Base-by-base conservation (phyloP, 2,113 vertebrate genomes). In the Synchiropus splendidus region DNA sequence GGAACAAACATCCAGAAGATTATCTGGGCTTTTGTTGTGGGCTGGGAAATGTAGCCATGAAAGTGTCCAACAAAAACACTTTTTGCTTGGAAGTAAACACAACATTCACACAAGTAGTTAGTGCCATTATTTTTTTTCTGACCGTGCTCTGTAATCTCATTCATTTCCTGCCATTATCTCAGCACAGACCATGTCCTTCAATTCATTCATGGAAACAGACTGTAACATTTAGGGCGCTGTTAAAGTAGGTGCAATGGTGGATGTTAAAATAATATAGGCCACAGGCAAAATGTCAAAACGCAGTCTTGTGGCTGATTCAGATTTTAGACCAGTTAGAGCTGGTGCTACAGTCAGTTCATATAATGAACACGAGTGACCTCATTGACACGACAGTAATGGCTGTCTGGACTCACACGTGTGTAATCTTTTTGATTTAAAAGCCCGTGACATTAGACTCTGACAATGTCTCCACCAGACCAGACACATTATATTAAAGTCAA, bases 141-240 rank as follows among this genome's bases (percentile, higher is more conserved):
- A 42, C 38, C 18, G 4, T 51, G 67, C 54, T 50, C 57, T 58
- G 48, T 51, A 77, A 79, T 79, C 70, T 68, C 18, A 5, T 64
- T 51, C 11, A 75, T 73, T 75, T 82, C 72, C 71, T 60, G 45
- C 51, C 61, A 71, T 75, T 78, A 78, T 81, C 51, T 75, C 16
- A 68, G 64, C 64, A 64, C 60, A 60, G 48, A 61, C 43, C 56
- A 57, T 51, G 52, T 59, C 36, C 37, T 43, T 58, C 61, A 63
- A 73, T 64, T 50, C 54, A 67, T 48, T 69, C 48, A 48, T 66
- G 55, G 67, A 74, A 71, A 63, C 40, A 41, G 39, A 39, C 45
- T 48, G 39, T 39, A 42, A 32, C 55, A 62, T 70, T 72, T 38
- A 68, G 42, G 43, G 46, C 52, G 56, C 42, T 48, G 33, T 63